Base-by-base conservation (phyloP, 1,140 invertebrate genomes). In the Procambarus virginalis region DNA sequence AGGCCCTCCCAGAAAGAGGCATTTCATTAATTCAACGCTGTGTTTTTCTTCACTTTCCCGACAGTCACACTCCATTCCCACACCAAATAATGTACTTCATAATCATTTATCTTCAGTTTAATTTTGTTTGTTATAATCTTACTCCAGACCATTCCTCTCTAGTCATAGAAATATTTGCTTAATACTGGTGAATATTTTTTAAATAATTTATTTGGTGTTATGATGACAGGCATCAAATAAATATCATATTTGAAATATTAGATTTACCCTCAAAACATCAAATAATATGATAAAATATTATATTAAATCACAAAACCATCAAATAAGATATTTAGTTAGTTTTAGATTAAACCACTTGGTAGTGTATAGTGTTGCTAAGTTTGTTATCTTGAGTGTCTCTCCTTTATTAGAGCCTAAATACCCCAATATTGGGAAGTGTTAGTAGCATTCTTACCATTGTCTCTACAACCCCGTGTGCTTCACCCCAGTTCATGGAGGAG, bases 401-500 rank as follows among this genome's bases (percentile, higher is more conserved):
- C 68, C 22, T 73, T 20, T 73, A 34, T 73, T 8, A 73, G 22
- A 34, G 68, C 68, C 22, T 73, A 73, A 73, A 73, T 64, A 6
- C 60, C 12, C 68, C 22, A 73, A 34, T 73, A 73, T 8, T 73
- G 68, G 34, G n/a, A 73, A 82, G 58, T 82, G 34, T 46, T 68
- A 46, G 80, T 82, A 51, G 68, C 60, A 20, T 48, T 68, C 58
- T 45, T 73, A 73, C 22, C 68, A 73, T 22, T 73, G 22, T 73
- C 20, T 34, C 68, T 6, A 45, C 22, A 82, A 68, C 45, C 80
- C 68, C 34, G 34, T 22, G 12, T 68, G 34, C 80, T 82, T 64
- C 60, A 48, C 17, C 80, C 60, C 80, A 82, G 58, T 82, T 68
- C 68, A 64, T 68, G 46, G 80, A 82, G n/a, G 68, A 60, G 46